Evolutionary conservation across 2,888 invertebrate genomes (phyloP), one percentile per base, ranked within the genome.

Genomic region (Bombyx huttoni): DNA sequence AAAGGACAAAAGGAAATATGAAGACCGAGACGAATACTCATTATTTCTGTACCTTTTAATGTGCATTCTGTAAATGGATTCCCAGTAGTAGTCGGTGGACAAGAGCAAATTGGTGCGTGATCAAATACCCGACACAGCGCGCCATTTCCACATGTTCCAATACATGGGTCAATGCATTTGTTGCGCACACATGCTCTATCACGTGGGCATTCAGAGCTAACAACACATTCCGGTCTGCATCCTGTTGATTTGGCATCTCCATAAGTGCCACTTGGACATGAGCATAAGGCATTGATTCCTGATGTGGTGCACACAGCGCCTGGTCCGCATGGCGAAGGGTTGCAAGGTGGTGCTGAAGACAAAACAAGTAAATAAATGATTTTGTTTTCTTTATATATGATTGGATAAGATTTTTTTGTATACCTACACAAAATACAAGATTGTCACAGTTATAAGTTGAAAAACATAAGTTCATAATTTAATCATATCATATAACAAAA

Each of bases 201-300:
- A 51, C 92, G 91, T 8, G 93, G 81, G 70, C 96, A 96, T 70
- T 96, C 96, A 0, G 94, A 92, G 72, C 93, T 95, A 34, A 95
- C 91, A 1, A 95, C 91, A 74, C 96, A 96, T 75, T 96, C 96
- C 0, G 96, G 95, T 55, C 93, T 89, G 69, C 96, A 96, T 40
- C 94, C 94, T 89, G 81, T 94, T 91, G 83, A 91, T 33, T 91
- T 90, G 46, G 96, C 93, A 52, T 92, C 91, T 14, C 95, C 95
- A 60, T 89, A 91, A 69, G 93, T 95, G 34, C 94, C 94, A 45
- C 91, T 90, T 5, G 94, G 82, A 65, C 96, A 96, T 62, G 93
- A 92, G 66, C 96, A 96, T 13, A 93, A 83, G 0, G 94, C 93
- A 90, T 92, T 73, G 68, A 86, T 63, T 67, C 89, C 73, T 54